Evolutionary conservation across 2,888 invertebrate species (phyloP).

Genomic region (Griposia aprilina): DNA sequence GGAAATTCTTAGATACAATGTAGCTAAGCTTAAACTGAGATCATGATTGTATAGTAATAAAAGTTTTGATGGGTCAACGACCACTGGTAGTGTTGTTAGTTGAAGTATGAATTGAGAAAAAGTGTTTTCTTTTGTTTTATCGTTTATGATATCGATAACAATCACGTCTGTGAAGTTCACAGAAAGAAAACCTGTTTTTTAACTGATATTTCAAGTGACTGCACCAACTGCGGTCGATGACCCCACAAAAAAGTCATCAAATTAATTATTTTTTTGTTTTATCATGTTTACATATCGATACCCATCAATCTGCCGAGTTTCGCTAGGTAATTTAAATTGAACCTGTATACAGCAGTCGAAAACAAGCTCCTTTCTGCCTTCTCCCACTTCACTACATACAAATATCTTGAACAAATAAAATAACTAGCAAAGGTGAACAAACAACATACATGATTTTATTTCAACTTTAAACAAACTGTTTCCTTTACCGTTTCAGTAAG

Average conservation of each 20-base stretch:
- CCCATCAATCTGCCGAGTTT: no score
- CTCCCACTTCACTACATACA: constrained; percentile 11
- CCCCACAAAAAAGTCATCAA: no score
- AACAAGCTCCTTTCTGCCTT: not conserved
- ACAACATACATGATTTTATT: constrained; percentile 55
- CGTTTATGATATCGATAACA: no score
- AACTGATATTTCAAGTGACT: no score
- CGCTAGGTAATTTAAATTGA: not conserved
- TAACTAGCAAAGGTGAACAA: constrained; percentile 41
- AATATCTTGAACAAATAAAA: constrained; percentile 51
- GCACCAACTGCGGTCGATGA: no score
- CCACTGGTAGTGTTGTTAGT: no score
- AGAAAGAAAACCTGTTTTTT: no score
- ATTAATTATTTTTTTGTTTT: no score
- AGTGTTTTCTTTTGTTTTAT: no score
- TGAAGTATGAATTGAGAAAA: no score
- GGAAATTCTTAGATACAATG: not conserved
- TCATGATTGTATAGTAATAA: not conserved
- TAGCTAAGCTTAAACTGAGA: not conserved
- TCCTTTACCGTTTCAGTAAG: constrained; percentile 55
- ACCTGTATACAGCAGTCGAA: not conserved
- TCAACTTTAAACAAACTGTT: constrained; percentile 52
- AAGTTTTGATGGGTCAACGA: not conserved
- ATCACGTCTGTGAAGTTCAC: no score
- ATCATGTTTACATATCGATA: no score